These are phyloP conservation scores for Petrocephalus schoutedeni DNA, from an alignment of 2,797 vertebrate species.

Conservation along the genomic window DNA sequence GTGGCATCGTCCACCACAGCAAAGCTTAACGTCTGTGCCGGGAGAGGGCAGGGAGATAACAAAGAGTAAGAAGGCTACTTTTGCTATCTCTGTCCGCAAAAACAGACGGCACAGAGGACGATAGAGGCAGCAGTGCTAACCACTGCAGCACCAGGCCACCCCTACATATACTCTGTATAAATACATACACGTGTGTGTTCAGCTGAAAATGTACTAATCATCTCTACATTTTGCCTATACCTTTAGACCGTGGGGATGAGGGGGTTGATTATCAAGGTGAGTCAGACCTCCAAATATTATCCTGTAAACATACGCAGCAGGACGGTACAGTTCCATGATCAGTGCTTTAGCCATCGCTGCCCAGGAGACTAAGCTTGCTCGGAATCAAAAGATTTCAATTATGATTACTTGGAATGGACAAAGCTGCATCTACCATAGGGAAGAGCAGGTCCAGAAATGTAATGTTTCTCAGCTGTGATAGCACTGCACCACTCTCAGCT, in stretches of 20 bases:
- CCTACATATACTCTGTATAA: not conserved
- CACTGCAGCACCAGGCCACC: no score
- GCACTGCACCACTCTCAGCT: not conserved
- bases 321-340: not conserved
- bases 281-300: not conserved
- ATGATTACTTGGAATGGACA: constrained; percentile 24
- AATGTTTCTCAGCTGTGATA: constrained; percentile 26
- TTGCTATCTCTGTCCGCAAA: not conserved
- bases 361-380: constrained; percentile 26
- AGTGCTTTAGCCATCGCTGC: constrained; percentile 22
- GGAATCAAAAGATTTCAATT: constrained; percentile 35
- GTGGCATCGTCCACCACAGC: not conserved
- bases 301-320: constrained; percentile 11
- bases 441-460: constrained; percentile 21
- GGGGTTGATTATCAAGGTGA: not conserved
- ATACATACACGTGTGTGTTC: not conserved
- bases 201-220: not conserved
- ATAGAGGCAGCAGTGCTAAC: not conserved
- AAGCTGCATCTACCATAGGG: constrained; percentile 20
- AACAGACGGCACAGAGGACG: not conserved
- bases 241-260: not conserved
- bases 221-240: not conserved
- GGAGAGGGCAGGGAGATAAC: not conserved
- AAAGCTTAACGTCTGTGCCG: not conserved
- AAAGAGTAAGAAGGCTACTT: not conserved